Base-by-base conservation (phyloP, 2,113 vertebrate genomes). In the Balaenoptera acutorostrata region DNA sequence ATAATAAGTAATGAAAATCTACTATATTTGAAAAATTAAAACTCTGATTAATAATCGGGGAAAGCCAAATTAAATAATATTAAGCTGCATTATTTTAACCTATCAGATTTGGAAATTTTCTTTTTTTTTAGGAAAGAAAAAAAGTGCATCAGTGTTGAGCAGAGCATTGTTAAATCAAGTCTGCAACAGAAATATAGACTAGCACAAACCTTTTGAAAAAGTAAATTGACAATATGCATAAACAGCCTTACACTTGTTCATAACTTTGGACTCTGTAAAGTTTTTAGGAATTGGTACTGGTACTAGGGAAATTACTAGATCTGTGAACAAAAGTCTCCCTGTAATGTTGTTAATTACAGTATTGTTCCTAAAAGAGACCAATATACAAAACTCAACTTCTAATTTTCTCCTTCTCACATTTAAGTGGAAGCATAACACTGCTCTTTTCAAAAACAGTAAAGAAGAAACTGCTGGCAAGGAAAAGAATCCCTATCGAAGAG, bases 401-500 rank as follows among this genome's bases (percentile, higher is more conserved):
- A 59, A 52, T 94, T 91, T 82, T 93, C 29, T 71, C 1, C 61
- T 82, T 63, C 10, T 21, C 0, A 39, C 36, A 93, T 55, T 85
- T 94, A 93, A 63, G 44, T 55, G 4, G 15, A 96, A 92, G 46
- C 2, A 41, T 3, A 74, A 36, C 3, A 59, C 6, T 69, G 33
- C 9, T 93, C 36, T 95, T 97, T 96, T 92, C n/a, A 93, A 29
- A 74, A 92, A 64, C 4, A 80, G 20, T 9, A 64, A 75, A 82
- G 33, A 72, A 87, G 11, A 92, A 96, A 88, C 57, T 89, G 2
- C 18, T 93, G 49, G 7, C 44, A 83, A 80, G 2, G 13, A 96
- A 89, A 78, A 71, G 74, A 87, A 49, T 77, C 12, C 71, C 18
- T 44, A 33, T 29, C 41, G 92, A 86, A 93, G 7, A 12, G 18